Conservation (phyloP, 2,113 vertebrate genomes). For the Ascaphus truei region DNA sequence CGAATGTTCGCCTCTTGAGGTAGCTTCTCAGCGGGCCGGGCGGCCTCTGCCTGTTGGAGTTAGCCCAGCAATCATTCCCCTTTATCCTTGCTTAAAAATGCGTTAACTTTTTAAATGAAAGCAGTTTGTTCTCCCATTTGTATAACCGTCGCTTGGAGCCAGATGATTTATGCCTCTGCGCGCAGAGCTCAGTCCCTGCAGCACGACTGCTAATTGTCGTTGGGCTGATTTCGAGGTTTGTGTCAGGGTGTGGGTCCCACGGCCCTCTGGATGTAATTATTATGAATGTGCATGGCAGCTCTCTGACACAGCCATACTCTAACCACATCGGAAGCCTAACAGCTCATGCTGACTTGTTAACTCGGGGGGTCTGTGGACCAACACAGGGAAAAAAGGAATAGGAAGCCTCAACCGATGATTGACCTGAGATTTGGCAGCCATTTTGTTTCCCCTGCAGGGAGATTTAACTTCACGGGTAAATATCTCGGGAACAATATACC, state of each 20-base stretch:
- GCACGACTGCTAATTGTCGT: constrained; percentile 13
- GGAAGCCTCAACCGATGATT: no score
- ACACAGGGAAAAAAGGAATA: no score
- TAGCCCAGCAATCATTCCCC: not conserved
- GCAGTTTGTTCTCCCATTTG: constrained; percentile 35
- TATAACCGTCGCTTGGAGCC: constrained; percentile 16
- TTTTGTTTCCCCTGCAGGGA: no score
- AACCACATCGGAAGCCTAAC: not conserved
- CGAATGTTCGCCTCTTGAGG: no score
- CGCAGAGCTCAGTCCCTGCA: constrained; percentile 9
- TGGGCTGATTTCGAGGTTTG: constrained; percentile 40
- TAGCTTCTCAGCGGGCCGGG: no score
- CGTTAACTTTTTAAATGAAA: constrained; percentile 26
- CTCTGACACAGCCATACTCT: constrained; percentile 50
- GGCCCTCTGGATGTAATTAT: constrained; percentile 23
- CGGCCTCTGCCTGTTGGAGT: not conserved
- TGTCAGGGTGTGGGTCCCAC: constrained; percentile 39
- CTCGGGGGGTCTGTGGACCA: no score
- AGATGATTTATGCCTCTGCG: constrained; percentile 22
- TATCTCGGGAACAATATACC: no score
- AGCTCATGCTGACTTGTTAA: not conserved
- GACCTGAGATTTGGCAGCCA: no score
- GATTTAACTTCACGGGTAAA: no score
- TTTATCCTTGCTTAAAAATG: constrained; percentile 20
- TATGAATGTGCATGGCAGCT: constrained; percentile 49